phyloP scores from a whole-genome alignment of 2,113 vertebrate species.

The Toxotes chatareus region DNA sequence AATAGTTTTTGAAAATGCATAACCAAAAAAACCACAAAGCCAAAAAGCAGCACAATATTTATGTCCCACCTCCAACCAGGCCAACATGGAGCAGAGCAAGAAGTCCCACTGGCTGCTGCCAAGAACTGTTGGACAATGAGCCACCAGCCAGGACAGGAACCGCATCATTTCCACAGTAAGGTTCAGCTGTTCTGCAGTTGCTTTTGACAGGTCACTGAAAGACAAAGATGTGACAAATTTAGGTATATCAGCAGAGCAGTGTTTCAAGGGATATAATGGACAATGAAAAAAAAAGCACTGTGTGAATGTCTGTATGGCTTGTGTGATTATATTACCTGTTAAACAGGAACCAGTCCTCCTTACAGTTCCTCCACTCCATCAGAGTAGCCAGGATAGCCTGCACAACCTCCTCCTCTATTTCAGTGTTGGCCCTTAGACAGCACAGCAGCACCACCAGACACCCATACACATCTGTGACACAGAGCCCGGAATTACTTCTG shows the following conservation, averaged over 20 bases:
- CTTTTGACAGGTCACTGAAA: constrained; percentile 88
- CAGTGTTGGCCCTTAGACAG: constrained; percentile 85
- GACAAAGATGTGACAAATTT: constrained; percentile 51
- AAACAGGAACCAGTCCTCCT: constrained; percentile 90
- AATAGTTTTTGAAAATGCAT: neutral
- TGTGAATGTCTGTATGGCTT: neutral
- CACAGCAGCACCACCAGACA: constrained; percentile 92
- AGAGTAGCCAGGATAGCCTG: constrained; percentile 88
- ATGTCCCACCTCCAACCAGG: constrained; percentile 93
- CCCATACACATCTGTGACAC: constrained; percentile 88
- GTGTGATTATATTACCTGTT: constrained; percentile 60
- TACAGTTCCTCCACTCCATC: constrained; percentile 90
- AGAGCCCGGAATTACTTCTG: constrained; percentile 22
- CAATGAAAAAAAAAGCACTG: neutral
- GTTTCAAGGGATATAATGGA: neutral
- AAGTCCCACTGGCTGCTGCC: constrained; percentile 93
- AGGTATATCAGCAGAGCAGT: neutral
- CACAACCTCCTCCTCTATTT: constrained; percentile 86
- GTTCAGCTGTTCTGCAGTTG: constrained; percentile 84
- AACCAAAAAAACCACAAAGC: neutral
- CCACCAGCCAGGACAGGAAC: constrained; percentile 89
- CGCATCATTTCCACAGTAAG: constrained; percentile 93
- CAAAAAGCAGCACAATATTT: neutral
- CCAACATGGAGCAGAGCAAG: constrained; percentile 94
- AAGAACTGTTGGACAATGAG: constrained; percentile 80